Evolutionary conservation across 2,797 vertebrate species (phyloP).

Genomic region (Myotis findleyi): DNA sequence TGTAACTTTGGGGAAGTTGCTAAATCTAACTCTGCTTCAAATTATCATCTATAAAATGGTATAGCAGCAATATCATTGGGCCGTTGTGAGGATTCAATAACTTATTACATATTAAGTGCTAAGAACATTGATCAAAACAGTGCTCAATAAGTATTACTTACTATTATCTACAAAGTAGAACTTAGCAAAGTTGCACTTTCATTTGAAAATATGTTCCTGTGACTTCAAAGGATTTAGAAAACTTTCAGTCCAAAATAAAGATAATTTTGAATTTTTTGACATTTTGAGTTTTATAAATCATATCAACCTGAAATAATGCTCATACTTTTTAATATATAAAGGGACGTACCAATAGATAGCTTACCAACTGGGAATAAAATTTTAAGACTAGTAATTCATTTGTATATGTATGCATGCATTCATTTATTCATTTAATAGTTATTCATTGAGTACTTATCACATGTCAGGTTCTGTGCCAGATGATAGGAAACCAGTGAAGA

Average conservation of each 20-base stretch:
- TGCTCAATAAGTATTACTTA: background rate
- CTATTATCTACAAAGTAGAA: background rate
- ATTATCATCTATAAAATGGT: background rate
- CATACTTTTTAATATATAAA: background rate
- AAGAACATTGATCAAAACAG: background rate
- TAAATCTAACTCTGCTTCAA: background rate
- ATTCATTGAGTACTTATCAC: background rate
- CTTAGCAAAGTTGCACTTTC: background rate
- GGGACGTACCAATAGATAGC: background rate
- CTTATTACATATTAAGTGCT: background rate
- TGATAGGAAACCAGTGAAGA: background rate
- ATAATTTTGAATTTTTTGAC: background rate
- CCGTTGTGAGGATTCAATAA: background rate
- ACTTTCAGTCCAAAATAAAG: background rate
- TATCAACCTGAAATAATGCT: background rate
- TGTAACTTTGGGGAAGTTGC: background rate
- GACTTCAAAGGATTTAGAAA: background rate
- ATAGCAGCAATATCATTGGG: background rate
- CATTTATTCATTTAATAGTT: background rate
- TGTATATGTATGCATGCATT: background rate
- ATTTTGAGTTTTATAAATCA: background rate
- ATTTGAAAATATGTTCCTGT: background rate
- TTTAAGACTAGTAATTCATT: background rate
- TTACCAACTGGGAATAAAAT: background rate
- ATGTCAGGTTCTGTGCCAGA: background rate